phyloP scores from a whole-genome alignment of 2,797 vertebrate genomes.

The Lepilemur septentrionalis region DNA sequence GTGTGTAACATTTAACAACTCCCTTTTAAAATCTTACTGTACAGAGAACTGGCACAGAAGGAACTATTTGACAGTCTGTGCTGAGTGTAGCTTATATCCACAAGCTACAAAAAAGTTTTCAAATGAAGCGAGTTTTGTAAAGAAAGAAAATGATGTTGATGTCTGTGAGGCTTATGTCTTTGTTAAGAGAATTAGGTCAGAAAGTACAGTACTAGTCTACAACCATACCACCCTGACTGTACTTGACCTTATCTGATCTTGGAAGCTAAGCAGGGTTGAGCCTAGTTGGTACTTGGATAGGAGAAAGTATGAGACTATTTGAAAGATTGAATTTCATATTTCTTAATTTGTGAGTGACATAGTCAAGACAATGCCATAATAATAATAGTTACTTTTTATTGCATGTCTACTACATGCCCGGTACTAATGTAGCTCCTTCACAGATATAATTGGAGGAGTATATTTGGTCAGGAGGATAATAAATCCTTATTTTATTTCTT shows the following conservation, averaged over 20 bases:
- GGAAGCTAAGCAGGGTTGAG: background rate
- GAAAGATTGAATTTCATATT: background rate
- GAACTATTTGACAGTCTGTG: background rate
- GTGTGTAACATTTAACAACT: constrained; percentile 29
- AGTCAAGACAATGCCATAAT: background rate
- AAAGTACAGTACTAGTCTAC: background rate
- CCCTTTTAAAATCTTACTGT: background rate
- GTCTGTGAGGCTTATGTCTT: background rate
- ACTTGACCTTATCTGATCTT: background rate
- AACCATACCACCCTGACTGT: background rate
- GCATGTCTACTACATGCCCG: background rate
- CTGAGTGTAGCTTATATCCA: background rate
- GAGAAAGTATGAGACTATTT: background rate
- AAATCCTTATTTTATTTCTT: background rate
- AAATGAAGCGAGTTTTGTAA: background rate
- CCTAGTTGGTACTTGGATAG: background rate
- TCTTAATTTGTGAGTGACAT: background rate
- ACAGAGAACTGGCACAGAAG: background rate
- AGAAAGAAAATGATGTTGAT: background rate
- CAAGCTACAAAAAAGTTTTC: constrained; percentile 10
- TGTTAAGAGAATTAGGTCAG: constrained; percentile 22
- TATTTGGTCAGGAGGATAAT: background rate
- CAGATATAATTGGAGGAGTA: background rate
- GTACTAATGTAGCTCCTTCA: background rate
- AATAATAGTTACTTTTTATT: background rate